These are phyloP conservation scores for Arenaria interpres DNA, from an alignment of 2,113 vertebrate genomes.

Conservation along the genomic window DNA sequence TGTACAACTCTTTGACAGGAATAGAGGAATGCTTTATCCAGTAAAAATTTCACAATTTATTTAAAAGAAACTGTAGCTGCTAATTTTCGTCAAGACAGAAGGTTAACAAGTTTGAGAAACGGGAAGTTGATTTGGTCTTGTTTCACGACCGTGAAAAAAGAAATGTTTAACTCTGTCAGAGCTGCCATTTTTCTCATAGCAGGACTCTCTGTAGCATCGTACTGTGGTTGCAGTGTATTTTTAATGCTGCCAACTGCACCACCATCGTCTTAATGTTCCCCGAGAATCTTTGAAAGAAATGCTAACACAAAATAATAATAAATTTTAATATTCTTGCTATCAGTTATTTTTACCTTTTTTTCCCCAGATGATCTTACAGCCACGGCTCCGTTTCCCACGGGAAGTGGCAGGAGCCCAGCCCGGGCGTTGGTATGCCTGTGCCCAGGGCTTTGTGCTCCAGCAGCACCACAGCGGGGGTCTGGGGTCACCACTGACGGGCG, in stretches of 20 bases:
- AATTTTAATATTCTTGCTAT: neutral
- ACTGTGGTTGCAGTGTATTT: neutral
- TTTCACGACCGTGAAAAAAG: neutral
- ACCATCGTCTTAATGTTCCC: neutral
- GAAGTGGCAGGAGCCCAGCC: accelerated
- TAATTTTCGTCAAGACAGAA: slow-evolving; percentile 27
- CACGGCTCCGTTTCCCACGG: accelerated
- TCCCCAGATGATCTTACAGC: neutral
- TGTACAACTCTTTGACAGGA: slow-evolving; percentile 19
- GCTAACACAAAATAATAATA: neutral
- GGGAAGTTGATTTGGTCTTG: neutral
- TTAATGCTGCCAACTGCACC: neutral
- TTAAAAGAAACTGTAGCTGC: neutral
- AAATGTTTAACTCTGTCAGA: neutral
- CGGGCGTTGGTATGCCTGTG: accelerated
- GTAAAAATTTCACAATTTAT: neutral
- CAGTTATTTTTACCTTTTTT: neutral
- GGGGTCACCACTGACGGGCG: accelerated
- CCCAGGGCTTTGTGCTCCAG: accelerated
- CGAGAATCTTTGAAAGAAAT: neutral
- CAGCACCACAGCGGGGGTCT: accelerated
- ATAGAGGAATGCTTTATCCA: neutral
- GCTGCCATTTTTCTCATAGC: neutral
- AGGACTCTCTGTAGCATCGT: neutral
- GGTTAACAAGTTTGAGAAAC: slow-evolving; percentile 1